Evolutionary conservation across 2,888 invertebrate species (phyloP).

Genomic region (Andrena fulva): DNA sequence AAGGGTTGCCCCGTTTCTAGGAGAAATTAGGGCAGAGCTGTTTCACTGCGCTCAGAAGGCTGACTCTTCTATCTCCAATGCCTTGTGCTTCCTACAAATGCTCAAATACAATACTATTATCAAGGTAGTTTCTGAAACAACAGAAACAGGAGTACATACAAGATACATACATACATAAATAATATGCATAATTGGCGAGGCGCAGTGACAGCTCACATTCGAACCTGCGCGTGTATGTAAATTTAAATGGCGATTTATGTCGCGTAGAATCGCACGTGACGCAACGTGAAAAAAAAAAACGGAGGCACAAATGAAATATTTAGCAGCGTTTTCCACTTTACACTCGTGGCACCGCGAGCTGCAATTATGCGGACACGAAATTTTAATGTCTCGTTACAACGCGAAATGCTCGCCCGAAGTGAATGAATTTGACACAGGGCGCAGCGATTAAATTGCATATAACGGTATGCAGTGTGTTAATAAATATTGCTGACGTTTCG

Average conservation of each 20-base stretch:
- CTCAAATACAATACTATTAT: no score
- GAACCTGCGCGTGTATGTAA: no score
- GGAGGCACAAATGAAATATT: slow-evolving; percentile 18
- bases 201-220: no score
- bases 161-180: no score
- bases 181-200: no score
- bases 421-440: slow-evolving; percentile 12
- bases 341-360: background rate
- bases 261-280: background rate
- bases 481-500: background rate
- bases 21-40: slow-evolving; percentile 50
- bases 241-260: background rate
- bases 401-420: background rate
- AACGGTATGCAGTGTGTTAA: background rate
- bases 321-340: background rate
- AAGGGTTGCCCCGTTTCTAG: slow-evolving; percentile 29
- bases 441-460: background rate
- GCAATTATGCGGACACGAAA: slow-evolving; percentile 18
- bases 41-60: slow-evolving; percentile 14
- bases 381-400: slow-evolving; percentile 21
- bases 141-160: no score
- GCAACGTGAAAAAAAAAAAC: background rate
- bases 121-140: no score
- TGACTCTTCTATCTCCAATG: slow-evolving; percentile 25
- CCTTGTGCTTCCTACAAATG: background rate